These are phyloP conservation scores for Barnardius zonarius DNA, from an alignment of 2,113 vertebrate species.

Conservation along the genomic window DNA sequence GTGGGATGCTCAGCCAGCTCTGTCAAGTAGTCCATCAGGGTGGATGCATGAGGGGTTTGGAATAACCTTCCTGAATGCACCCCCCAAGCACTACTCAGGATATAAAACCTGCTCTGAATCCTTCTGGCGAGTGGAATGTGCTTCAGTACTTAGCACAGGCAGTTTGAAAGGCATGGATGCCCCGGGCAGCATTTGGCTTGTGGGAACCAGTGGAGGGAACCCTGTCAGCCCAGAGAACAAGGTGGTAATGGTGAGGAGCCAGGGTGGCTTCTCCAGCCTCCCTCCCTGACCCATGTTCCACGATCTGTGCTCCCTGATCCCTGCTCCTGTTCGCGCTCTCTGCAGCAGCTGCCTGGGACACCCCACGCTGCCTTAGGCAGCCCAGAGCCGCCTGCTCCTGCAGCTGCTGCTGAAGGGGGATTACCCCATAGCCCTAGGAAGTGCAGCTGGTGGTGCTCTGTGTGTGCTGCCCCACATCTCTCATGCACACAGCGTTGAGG, in stretches of 20 bases:
- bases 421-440: background rate
- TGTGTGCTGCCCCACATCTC: background rate
- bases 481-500: background rate
- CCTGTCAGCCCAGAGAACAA: rapidly evolving
- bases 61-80: background rate
- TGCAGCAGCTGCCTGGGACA: background rate
- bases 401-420: background rate
- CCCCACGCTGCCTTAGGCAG: background rate
- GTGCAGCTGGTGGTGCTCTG: background rate
- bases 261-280: background rate
- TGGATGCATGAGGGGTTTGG: background rate
- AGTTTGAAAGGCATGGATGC: background rate
- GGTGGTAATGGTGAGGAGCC: rapidly evolving
- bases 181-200: background rate
- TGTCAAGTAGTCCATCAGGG: background rate
- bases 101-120: background rate
- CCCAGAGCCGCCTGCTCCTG: background rate
- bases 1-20: background rate
- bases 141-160: background rate
- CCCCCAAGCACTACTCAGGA: background rate
- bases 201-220: background rate
- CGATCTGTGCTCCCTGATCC: background rate
- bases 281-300: background rate
- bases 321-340: background rate
- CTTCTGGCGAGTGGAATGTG: background rate